Percentiles rank a stretch among this genome's conserved stretches.
These are phyloP conservation scores for Chroicocephalus ridibundus DNA, from an alignment of 2,113 vertebrate genomes.

Conservation along the genomic window DNA sequence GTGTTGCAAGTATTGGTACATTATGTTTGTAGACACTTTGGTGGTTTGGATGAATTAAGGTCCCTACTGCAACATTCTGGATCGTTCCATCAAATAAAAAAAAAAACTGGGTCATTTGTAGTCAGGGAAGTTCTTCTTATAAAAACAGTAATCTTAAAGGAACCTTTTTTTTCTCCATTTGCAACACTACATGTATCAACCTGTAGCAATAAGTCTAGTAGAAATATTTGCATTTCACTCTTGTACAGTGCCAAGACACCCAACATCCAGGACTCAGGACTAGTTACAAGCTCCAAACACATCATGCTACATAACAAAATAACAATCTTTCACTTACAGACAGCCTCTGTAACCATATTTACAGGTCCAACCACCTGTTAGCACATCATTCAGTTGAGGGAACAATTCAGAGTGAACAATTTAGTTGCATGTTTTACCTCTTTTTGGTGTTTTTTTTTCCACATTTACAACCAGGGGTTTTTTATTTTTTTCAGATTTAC, in stretches of 20 bases:
- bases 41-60: neutral
- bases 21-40: neutral
- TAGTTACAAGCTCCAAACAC: neutral
- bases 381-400: neutral
- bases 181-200: neutral
- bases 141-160: neutral
- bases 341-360: neutral
- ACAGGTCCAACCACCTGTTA: neutral
- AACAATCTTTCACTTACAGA: neutral
- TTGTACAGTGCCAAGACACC: neutral
- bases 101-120: accelerated
- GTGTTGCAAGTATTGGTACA: neutral
- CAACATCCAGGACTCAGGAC: neutral
- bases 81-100: neutral
- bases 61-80: neutral
- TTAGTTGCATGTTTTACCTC: neutral
- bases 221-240: neutral
- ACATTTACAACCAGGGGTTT: neutral
- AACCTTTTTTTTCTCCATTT: neutral
- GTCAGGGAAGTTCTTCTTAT: neutral
- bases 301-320: neutral
- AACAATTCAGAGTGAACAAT: neutral
- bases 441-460: neutral
- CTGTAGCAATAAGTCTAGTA: neutral
- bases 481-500: neutral